phyloP scores from a whole-genome alignment of 2,113 vertebrate genomes.

The Burhinus oedicnemus region DNA sequence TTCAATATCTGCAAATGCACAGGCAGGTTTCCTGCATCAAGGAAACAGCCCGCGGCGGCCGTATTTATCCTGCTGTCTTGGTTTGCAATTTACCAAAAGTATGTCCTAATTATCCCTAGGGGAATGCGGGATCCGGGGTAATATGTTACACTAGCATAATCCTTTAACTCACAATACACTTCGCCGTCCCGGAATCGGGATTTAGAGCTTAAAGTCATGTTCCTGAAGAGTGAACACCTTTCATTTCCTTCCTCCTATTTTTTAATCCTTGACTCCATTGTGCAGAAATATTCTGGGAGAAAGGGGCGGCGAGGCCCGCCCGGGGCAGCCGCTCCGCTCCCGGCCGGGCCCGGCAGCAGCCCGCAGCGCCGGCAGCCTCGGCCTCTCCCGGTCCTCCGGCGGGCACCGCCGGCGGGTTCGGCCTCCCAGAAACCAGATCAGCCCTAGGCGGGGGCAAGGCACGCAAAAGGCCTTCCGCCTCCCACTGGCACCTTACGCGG shows the following conservation, averaged over 20 bases:
- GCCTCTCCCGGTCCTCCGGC: neutral
- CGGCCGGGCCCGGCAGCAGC: neutral
- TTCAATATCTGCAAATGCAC: neutral
- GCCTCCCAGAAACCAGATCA: neutral
- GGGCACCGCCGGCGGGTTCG: too few species aligned
- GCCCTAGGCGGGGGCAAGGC: neutral
- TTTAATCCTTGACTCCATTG: constrained; percentile 46
- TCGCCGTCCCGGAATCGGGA: constrained; percentile 4
- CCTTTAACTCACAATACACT: constrained; percentile 59
- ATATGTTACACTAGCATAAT: constrained; percentile 57
- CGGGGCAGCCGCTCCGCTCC: neutral
- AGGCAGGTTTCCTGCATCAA: neutral
- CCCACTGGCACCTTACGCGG: neutral
- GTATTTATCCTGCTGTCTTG: neutral
- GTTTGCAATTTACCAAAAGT: constrained; percentile 25
- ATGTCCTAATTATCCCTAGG: constrained; percentile 52
- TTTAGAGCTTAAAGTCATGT: constrained; percentile 58
- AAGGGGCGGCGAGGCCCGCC: neutral
- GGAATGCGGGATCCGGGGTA: constrained; percentile 17
- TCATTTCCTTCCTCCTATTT: constrained; percentile 43
- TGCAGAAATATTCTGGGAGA: neutral
- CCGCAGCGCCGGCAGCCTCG: neutral
- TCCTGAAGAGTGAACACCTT: constrained; percentile 47
- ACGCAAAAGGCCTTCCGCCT: neutral
- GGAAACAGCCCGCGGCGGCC: neutral